Evolutionary conservation across 2,113 vertebrate genomes (phyloP).

Genomic region (Xyrauchen texanus): DNA sequence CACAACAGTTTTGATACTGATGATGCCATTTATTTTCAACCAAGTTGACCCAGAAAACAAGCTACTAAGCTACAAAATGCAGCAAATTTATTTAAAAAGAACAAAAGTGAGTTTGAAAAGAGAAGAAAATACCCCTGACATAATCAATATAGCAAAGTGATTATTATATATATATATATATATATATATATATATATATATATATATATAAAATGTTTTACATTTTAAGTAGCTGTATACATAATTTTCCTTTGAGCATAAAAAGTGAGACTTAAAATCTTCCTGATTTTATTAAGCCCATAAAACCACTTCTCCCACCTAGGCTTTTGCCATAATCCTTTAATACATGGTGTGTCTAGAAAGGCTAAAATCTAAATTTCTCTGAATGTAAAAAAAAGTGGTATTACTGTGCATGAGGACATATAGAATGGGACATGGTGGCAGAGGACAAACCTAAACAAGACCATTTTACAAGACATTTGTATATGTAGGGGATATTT

Average conservation of each 20-base stretch:
- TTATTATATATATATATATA: no score
- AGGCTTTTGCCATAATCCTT: constrained; percentile 69
- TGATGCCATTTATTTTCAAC: constrained; percentile 45
- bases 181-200: no score
- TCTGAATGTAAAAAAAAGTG: constrained; percentile 60
- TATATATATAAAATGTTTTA: no score
- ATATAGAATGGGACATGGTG: background rate
- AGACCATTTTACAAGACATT: constrained; percentile 25
- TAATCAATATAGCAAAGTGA: no score
- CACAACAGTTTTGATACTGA: constrained; percentile 30
- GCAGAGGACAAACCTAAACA: constrained; percentile 41
- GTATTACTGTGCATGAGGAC: constrained; percentile 64
- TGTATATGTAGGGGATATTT: background rate
- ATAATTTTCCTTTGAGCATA: no score
- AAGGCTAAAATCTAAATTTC: constrained; percentile 65
- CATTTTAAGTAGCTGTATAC: no score
- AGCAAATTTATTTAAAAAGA: no score
- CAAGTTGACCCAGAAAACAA: constrained; percentile 21
- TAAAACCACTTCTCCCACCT: constrained; percentile 63
- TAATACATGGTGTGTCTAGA: constrained; percentile 65
- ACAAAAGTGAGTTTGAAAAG: no score
- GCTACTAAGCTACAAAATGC: no score
- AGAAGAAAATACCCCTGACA: no score
- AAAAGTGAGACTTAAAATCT: no score
- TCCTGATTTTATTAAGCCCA: constrained; percentile 63